A percentile compares a stretch with the other conserved stretches of the same genome.
These are phyloP conservation scores for Clarias magur DNA, from an alignment of 2,113 vertebrate genomes.

Conservation along the genomic window DNA sequence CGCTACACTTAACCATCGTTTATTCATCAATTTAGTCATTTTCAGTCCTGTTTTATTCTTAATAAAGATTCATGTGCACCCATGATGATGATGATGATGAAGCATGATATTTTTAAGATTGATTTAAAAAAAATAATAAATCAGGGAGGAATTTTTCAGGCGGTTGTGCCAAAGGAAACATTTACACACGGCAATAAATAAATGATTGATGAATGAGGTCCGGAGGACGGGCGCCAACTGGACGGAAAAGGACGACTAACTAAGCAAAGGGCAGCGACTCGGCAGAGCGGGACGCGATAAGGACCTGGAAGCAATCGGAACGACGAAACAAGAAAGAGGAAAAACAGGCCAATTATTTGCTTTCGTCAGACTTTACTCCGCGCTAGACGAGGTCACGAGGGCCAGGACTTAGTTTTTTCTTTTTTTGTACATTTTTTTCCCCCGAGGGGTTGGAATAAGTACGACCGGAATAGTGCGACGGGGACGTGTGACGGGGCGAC, in stretches of 20 bases:
- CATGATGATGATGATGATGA: no score
- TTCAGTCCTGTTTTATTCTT: not conserved
- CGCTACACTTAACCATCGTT: not conserved
- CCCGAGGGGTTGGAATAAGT: not conserved
- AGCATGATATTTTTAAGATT: no score
- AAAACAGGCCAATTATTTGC: conserved; percentile 30
- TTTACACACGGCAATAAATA: not conserved
- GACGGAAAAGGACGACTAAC: not conserved
- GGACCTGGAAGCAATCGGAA: conserved; percentile 43
- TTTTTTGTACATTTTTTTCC: no score
- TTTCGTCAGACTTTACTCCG: not conserved
- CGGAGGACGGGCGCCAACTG: not conserved
- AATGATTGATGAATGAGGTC: not conserved
- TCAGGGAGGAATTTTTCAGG: not conserved
- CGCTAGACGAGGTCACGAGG: conserved; percentile 6
- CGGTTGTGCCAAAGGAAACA: not conserved
- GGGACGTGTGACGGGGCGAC: not conserved
- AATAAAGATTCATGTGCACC: not conserved
- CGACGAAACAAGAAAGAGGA: conserved; percentile 5
- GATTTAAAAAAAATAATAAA: not conserved
- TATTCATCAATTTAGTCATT: not conserved
- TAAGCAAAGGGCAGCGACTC: not conserved
- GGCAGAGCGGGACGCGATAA: conserved; percentile 20
- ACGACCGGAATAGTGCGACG: not conserved
- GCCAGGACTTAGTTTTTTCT: not conserved